Percentiles rank a stretch among this genome's conserved stretches.
Conservation (phyloP, 2,797 vertebrate genomes). For the Margarornis squamiger region DNA sequence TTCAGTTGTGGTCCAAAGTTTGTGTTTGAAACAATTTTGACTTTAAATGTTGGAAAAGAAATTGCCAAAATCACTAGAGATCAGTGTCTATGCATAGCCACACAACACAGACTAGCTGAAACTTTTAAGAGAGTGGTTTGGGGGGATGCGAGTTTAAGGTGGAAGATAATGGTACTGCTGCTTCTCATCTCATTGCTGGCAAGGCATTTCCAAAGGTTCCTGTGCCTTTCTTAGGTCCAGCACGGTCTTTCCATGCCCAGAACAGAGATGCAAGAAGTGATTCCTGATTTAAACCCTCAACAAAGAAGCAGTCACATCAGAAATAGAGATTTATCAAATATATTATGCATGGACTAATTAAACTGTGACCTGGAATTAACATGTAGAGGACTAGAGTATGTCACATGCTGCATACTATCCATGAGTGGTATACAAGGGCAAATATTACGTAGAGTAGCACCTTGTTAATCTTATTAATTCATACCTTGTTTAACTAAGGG, state of each 20-base stretch:
- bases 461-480: conserved; percentile 63
- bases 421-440: conserved; percentile 46
- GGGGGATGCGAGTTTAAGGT: neutral
- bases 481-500: conserved; percentile 38
- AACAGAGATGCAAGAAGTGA: neutral
- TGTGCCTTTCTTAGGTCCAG: conserved; percentile 16
- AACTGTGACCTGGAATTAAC: conserved; percentile 42
- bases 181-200: neutral
- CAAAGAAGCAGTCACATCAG: conserved; percentile 52
- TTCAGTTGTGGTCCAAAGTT: conserved; percentile 27
- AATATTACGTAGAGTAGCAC: conserved; percentile 28
- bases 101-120: neutral
- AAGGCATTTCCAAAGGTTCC: conserved; percentile 44
- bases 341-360: conserved; percentile 45
- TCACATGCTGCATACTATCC: conserved; percentile 23
- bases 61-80: neutral
- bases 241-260: conserved; percentile 12
- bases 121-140: neutral
- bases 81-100: neutral
- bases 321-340: conserved; percentile 41
- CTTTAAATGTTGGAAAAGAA: conserved; percentile 41
- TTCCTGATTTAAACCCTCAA: conserved; percentile 46
- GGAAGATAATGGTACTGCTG: neutral
- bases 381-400: conserved; percentile 8
- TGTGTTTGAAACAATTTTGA: conserved; percentile 21